Conservation (phyloP, 2,888 invertebrate species). For the Epinotia demarniana region DNA sequence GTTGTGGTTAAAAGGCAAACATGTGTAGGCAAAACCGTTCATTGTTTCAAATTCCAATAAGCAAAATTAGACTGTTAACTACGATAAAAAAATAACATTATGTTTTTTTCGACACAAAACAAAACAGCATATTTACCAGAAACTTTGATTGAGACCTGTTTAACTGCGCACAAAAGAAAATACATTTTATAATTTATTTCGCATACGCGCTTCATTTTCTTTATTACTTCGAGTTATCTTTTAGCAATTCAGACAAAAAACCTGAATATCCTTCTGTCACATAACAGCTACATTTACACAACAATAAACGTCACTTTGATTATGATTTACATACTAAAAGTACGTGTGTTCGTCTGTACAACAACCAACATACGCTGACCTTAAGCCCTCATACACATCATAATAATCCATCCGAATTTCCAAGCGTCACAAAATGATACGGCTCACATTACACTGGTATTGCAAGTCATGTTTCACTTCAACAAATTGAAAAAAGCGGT, state of each 20-base stretch:
- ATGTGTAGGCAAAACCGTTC: no score
- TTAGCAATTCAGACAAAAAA: conserved; percentile 29
- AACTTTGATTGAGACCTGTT: not conserved
- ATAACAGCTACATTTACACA: conserved; percentile 41
- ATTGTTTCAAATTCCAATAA: no score
- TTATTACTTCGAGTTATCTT: conserved; percentile 27
- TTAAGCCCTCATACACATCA: conserved; percentile 5
- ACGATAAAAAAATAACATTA: no score
- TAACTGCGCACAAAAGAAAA: not conserved
- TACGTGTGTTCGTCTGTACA: conserved; percentile 35
- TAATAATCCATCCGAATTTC: not conserved
- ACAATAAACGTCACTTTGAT: conserved; percentile 44
- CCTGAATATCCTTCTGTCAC: conserved; percentile 33
- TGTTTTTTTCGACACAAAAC: no score
- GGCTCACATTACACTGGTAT: conserved; percentile 25
- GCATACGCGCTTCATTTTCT: conserved; percentile 1
- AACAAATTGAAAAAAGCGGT: conserved; percentile 2
- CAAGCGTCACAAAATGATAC: conserved; percentile 3
- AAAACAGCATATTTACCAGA: no score
- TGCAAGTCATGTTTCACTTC: conserved; percentile 8
- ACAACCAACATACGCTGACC: conserved; percentile 25
- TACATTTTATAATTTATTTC: conserved; percentile 3
- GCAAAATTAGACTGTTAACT: no score
- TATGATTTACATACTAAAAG: conserved; percentile 45
- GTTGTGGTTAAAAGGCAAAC: no score